phyloP scores from a whole-genome alignment of 2,888 invertebrate species.

The Sympetrum striolatum region DNA sequence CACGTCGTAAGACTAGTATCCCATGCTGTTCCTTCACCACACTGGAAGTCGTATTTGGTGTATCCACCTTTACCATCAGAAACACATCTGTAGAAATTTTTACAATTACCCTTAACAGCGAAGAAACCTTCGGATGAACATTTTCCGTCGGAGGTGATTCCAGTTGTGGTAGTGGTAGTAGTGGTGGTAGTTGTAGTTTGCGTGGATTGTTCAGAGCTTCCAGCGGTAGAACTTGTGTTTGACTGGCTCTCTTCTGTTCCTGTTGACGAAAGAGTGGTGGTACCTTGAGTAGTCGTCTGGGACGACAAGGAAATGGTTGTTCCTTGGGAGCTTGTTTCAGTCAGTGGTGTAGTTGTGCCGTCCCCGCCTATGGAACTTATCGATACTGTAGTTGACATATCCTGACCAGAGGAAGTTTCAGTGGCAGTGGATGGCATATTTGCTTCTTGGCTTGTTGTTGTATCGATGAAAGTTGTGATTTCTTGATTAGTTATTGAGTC shows the following conservation, averaged over 20 bases:
- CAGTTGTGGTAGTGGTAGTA: slow-evolving; percentile 18
- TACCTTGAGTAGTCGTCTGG: slow-evolving; percentile 44
- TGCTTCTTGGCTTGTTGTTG: background rate
- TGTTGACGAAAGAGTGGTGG: slow-evolving; percentile 46
- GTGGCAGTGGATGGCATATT: background rate
- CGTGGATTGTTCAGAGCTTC: slow-evolving; percentile 45
- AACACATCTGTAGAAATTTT: slow-evolving; percentile 65
- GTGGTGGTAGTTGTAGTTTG: slow-evolving; percentile 13
- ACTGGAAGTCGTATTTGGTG: slow-evolving; percentile 63
- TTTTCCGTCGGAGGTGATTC: slow-evolving; percentile 47
- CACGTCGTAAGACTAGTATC: slow-evolving; percentile 66
- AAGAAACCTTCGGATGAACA: slow-evolving; percentile 54
- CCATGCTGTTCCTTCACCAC: slow-evolving; percentile 67
- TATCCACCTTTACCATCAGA: slow-evolving; percentile 65
- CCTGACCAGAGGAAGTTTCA: background rate
- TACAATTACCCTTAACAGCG: slow-evolving; percentile 52
- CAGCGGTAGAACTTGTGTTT: slow-evolving; percentile 47
- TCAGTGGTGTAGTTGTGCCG: background rate
- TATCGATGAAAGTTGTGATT: background rate
- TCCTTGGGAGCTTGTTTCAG: background rate
- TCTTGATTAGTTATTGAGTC: background rate
- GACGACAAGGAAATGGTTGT: background rate
- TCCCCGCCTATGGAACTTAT: slow-evolving; percentile 5
- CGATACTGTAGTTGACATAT: background rate
- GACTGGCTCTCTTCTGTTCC: background rate